Evolutionary conservation across 2,113 vertebrate genomes (phyloP).

Genomic region (Pluvialis apricaria): DNA sequence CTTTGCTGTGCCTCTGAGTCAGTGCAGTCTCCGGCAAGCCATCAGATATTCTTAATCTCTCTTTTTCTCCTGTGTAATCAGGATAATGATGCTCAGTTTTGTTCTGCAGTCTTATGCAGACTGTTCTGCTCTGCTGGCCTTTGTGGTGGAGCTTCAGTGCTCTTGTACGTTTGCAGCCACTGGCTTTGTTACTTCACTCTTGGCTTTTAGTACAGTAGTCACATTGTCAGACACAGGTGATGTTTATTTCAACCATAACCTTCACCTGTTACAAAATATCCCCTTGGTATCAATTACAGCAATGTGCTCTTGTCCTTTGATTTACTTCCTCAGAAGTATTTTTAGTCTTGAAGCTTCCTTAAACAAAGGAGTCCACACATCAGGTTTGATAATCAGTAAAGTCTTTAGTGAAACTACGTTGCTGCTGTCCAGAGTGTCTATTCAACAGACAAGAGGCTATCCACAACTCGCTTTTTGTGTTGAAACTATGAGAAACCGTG

Average conservation of each 20-base stretch:
- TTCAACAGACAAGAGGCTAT: background rate
- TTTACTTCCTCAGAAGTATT: background rate
- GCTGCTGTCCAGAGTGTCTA: background rate
- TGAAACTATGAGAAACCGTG: background rate
- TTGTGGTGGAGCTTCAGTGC: background rate
- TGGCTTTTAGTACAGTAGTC: background rate
- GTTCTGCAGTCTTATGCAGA: background rate
- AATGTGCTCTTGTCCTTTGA: background rate
- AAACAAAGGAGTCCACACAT: background rate
- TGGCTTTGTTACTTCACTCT: background rate
- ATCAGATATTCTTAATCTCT: constrained; percentile 17
- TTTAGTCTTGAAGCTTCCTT: background rate
- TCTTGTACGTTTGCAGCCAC: background rate
- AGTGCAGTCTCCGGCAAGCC: background rate
- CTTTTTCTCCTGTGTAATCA: constrained; percentile 27
- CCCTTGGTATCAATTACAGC: background rate
- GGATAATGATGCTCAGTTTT: background rate
- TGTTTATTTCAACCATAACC: background rate
- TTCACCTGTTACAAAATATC: background rate
- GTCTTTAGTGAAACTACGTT: background rate
- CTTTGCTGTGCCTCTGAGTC: background rate
- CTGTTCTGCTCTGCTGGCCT: background rate
- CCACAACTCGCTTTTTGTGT: background rate
- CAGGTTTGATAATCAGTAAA: background rate
- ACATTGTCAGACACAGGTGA: background rate